phyloP scores from a whole-genome alignment of 2,797 vertebrate species.

The Gila robusta region DNA sequence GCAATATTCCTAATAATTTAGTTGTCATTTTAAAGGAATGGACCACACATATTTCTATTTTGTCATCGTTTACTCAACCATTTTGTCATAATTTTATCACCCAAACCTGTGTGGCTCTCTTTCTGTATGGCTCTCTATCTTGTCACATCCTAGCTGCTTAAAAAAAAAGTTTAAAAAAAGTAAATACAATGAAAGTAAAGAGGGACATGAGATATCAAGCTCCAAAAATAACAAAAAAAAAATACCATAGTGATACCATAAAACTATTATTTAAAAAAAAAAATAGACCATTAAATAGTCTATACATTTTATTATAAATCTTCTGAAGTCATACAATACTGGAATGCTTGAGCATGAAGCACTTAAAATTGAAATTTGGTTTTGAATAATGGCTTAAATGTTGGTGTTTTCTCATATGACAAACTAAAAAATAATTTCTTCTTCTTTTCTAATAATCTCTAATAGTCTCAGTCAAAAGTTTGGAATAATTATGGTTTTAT shows the following conservation, averaged over 20 bases:
- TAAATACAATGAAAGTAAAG: not conserved
- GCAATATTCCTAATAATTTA: not conserved
- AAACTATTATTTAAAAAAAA: not conserved
- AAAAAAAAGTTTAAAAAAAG: no score
- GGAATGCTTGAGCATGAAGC: not conserved
- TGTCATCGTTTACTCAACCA: not conserved
- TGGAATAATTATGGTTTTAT: no score
- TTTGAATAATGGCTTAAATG: not conserved
- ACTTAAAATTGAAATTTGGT: not conserved
- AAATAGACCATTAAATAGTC: not conserved
- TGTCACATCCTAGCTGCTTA: not conserved
- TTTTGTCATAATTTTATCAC: not conserved
- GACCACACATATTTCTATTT: not conserved
- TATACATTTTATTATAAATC: not conserved
- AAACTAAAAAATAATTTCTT: not conserved
- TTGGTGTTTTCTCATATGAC: no score
- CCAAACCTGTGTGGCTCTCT: not conserved
- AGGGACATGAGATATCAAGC: not conserved
- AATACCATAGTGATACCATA: not conserved
- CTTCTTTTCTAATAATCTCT: no score
- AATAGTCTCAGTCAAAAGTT: no score
- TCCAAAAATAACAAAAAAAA: no score
- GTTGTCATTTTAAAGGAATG: slow-evolving; percentile 2
- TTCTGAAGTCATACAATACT: not conserved
- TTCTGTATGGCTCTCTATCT: not conserved